These are phyloP conservation scores for Myrmophylax atrothorax DNA, from an alignment of 2,113 vertebrate genomes.

Conservation along the genomic window DNA sequence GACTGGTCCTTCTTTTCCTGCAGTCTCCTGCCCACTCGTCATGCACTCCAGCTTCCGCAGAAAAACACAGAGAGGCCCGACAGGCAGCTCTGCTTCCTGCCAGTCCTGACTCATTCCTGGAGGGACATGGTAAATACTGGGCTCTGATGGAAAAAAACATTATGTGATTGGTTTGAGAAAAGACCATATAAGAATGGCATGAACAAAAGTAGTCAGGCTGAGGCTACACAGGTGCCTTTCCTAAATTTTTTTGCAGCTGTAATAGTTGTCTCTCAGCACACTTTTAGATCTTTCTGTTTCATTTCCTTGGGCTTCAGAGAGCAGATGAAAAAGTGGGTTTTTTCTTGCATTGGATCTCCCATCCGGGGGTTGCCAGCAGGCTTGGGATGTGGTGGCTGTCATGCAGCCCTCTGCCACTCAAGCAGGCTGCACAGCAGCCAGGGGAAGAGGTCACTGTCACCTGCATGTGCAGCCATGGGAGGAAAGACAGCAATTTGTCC, in stretches of 20 bases:
- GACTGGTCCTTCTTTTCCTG: neutral
- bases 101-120: slow-evolving; percentile 63
- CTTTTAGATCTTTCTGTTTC: neutral
- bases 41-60: slow-evolving; percentile 35
- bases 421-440: neutral
- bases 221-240: neutral
- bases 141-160: slow-evolving; percentile 19
- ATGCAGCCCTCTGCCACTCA: neutral
- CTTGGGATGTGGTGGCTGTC: neutral
- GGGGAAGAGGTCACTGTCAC: neutral
- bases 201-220: slow-evolving; percentile 12
- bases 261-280: neutral
- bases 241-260: neutral
- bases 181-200: neutral
- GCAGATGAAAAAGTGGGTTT: neutral
- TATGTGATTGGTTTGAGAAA: slow-evolving; percentile 5
- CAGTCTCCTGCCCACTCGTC: slow-evolving; percentile 52
- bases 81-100: slow-evolving; percentile 60
- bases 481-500: neutral
- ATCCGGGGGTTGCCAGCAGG: neutral
- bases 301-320: neutral
- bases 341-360: neutral
- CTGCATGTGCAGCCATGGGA: neutral
- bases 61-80: slow-evolving; percentile 20
- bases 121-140: slow-evolving; percentile 44